Percentiles rank a stretch among this genome's conserved stretches.
Conservation (phyloP, 2,888 invertebrate species). For the Parnassius smintheus region DNA sequence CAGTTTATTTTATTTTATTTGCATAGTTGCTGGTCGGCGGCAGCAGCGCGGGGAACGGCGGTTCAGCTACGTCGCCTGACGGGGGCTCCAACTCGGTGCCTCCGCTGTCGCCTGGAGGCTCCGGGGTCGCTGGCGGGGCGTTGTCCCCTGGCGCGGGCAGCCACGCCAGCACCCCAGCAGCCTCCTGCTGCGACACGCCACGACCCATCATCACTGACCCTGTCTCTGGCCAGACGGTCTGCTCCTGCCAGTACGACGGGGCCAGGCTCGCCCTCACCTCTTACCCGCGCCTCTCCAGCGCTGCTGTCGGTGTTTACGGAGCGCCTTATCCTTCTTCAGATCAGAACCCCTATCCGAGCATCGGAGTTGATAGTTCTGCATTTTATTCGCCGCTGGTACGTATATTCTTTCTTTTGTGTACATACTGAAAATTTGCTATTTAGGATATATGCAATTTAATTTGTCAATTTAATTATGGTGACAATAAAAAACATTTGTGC, state of each 20-base stretch:
- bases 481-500: slow-evolving; percentile 1
- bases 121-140: slow-evolving; percentile 81
- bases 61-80: slow-evolving; percentile 88
- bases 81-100: slow-evolving; percentile 86
- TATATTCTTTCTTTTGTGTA: slow-evolving; percentile 40
- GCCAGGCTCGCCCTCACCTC: slow-evolving; percentile 90
- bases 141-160: slow-evolving; percentile 81
- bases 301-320: slow-evolving; percentile 90
- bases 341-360: slow-evolving; percentile 95
- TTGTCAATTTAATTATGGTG: neutral
- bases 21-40: slow-evolving; percentile 87
- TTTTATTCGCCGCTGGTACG: slow-evolving; percentile 98
- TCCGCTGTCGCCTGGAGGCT: slow-evolving; percentile 87
- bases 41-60: slow-evolving; percentile 85
- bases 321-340: slow-evolving; percentile 94
- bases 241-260: slow-evolving; percentile 96
- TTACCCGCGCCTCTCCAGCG: slow-evolving; percentile 89
- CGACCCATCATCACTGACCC: slow-evolving; percentile 96
- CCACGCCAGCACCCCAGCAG: slow-evolving; percentile 76
- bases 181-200: slow-evolving; percentile 93
- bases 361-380: slow-evolving; percentile 95
- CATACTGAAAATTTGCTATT: too few relatives aligned
- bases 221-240: slow-evolving; percentile 95
- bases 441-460: too few relatives aligned
- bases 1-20: slow-evolving; percentile 28